phyloP scores from a whole-genome alignment of 2,113 vertebrate genomes.

The Myrmophylax atrothorax region DNA sequence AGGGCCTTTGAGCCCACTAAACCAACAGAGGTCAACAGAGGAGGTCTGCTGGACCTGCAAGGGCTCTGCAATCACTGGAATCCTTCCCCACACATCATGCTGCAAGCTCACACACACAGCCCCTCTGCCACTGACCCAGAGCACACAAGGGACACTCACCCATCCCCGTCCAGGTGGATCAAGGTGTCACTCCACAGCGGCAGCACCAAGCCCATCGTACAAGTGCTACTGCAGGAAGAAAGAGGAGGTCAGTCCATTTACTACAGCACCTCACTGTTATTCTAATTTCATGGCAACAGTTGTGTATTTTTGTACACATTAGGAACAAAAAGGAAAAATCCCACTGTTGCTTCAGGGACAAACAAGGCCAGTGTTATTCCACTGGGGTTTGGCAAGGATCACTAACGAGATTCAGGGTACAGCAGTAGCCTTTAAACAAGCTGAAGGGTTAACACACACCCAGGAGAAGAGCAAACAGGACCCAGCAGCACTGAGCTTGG shows the following conservation, averaged over 20 bases:
- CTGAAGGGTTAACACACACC: not conserved
- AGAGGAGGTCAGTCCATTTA: not conserved
- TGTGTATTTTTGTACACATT: not conserved
- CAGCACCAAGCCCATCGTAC: slow-evolving; percentile 93
- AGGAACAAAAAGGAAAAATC: not conserved
- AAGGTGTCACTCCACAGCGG: slow-evolving; percentile 97
- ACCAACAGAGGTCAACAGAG: not conserved
- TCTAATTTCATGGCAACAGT: not conserved
- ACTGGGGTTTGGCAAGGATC: not conserved
- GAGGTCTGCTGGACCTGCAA: not conserved
- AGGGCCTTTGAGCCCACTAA: not conserved
- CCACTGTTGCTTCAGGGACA: not conserved
- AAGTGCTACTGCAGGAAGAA: slow-evolving; percentile 79
- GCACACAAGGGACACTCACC: slow-evolving; percentile 79
- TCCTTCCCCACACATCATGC: not conserved
- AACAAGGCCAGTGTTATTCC: not conserved
- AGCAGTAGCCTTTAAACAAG: not conserved
- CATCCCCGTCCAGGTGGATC: slow-evolving; percentile 98
- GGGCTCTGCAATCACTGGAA: not conserved
- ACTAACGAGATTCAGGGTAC: not conserved
- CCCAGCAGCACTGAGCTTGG: not conserved
- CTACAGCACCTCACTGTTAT: not conserved
- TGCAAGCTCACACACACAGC: not conserved
- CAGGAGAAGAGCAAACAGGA: not conserved
- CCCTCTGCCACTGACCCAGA: not conserved